These are phyloP conservation scores for Pollachius pollachius DNA, from an alignment of 2,113 vertebrate species.

Conservation along the genomic window DNA sequence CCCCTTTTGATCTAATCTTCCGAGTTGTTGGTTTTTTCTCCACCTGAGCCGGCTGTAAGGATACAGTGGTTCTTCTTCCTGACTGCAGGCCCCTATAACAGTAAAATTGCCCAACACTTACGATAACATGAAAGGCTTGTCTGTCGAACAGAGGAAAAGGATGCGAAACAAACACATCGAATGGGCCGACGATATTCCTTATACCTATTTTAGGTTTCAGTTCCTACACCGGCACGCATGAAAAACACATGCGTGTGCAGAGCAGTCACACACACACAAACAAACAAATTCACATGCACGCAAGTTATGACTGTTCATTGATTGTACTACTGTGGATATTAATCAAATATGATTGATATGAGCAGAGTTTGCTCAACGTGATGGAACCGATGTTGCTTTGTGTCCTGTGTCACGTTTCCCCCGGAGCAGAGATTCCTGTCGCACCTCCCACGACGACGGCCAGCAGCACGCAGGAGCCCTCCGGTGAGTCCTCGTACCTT, in stretches of 20 bases:
- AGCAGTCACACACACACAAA: background rate
- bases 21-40: background rate
- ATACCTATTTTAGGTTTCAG: no score
- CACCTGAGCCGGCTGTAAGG: background rate
- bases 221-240: background rate
- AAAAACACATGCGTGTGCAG: background rate
- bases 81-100: no score
- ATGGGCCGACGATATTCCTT: no score
- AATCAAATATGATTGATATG: background rate
- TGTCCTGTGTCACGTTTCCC: conserved; percentile 30
- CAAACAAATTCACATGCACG: no score
- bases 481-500: conserved; percentile 73
- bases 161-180: no score
- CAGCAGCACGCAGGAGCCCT: conserved; percentile 87
- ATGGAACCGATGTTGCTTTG: conserved; percentile 29
- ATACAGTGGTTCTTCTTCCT: background rate
- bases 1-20: conserved; percentile 5
- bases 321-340: no score
- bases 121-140: conserved; percentile 23
- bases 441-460: conserved; percentile 84
- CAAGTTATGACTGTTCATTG: no score
- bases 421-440: conserved; percentile 86
- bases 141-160: conserved; percentile 12
- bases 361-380: background rate
- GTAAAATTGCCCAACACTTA: background rate